Evolutionary conservation across 2,888 invertebrate species (phyloP), one percentile per base, ranked within the genome.

Genomic region (Caenorhabditis plicata): DNA sequence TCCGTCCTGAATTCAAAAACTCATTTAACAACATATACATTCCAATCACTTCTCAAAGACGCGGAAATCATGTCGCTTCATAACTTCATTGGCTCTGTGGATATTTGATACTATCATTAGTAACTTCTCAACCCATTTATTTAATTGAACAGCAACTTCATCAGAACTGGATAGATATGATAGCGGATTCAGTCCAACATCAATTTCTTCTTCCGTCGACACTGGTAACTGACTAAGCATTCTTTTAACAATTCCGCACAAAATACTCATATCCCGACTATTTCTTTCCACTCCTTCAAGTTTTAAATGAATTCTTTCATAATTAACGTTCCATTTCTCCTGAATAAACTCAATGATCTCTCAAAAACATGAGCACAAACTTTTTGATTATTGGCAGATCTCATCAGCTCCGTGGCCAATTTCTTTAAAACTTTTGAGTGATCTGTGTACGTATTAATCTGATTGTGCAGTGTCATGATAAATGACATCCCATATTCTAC

Each of bases 401-500:
- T 20, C 11, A 32, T 26, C 4, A 61, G 33, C 9, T 35, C 23
- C 20, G 19, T 35, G 13, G 47, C 43, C 33, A 25, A 27, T 2
- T 19, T 20, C 2, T 33, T 35, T 11, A 55, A 33, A 13, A 36
- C 19, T 1, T 17, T n/a, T 1, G 40, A 27, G 17, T 43, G 23
- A 8, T 31, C 31, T 19, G 40, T 61, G 47, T 47, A 44, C 17
- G 23, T 31, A 3, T 23, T 38, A 8, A 61, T 41, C 4, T 25
- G 38, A 29, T 47, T 13, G 39, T 61, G 61, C 8, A 55, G 29
- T n/a, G 57, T 52, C 8, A 69, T 11, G 42, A 62, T 53, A 48
- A 57, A 66, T 1, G 42, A 31, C 55, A 68, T 60, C 35, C 72
- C 72, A 40, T 62, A 70, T 29, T 72, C 72, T 56, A 56, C 31